Evolutionary conservation across 64 coral and sea anemone species (phyloP).

Genomic region (Exaiptasia diaphana): DNA sequence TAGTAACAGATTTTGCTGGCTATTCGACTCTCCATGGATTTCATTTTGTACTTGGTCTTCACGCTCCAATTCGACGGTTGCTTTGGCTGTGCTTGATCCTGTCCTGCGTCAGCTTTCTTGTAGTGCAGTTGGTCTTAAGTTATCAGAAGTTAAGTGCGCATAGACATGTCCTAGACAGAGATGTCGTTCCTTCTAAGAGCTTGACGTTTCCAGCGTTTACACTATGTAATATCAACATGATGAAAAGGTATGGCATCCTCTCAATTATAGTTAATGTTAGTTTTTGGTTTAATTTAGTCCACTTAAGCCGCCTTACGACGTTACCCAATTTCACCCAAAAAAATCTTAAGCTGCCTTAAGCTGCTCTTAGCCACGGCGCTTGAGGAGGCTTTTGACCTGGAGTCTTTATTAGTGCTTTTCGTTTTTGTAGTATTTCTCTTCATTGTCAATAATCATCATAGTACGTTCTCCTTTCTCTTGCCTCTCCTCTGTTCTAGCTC

Average conservation of each 20-base stretch:
- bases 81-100: slow-evolving; percentile 29
- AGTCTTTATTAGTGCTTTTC: too few relatives aligned
- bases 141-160: neutral
- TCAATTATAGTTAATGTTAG: too few relatives aligned
- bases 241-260: slow-evolving; percentile 27
- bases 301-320: too few relatives aligned
- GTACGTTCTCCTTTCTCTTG: too few relatives aligned
- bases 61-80: slow-evolving; percentile 6
- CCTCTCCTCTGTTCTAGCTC: too few relatives aligned
- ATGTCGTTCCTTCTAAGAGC: neutral
- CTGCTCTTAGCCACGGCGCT: too few relatives aligned
- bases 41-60: slow-evolving; percentile 22
- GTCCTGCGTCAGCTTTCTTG: neutral
- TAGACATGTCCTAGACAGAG: slow-evolving; percentile 12
- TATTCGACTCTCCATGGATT: slow-evolving; percentile 44
- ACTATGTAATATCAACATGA: slow-evolving; percentile 56
- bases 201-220: slow-evolving; percentile 27
- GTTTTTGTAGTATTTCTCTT: too few relatives aligned
- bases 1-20: neutral
- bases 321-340: too few relatives aligned
- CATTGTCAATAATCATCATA: too few relatives aligned
- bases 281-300: too few relatives aligned
- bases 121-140: slow-evolving; percentile 11
- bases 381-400: too few relatives aligned
- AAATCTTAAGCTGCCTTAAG: too few relatives aligned